Evolutionary conservation across 1,140 invertebrate genomes (phyloP).

Genomic region (Drosophila melanica): DNA sequence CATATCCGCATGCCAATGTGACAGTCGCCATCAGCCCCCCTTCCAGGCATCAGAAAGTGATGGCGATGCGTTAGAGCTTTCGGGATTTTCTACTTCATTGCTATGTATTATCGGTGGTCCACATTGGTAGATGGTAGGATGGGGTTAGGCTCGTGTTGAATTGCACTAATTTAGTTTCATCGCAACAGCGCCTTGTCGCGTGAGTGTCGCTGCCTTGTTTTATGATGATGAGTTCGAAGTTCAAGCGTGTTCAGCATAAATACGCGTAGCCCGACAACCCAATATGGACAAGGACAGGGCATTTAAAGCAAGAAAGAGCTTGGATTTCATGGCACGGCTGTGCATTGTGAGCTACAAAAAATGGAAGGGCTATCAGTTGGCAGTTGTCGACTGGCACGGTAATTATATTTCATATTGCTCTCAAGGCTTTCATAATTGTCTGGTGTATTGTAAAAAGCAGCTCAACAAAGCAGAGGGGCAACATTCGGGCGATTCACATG

Average conservation of each 20-base stretch:
- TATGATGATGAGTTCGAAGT: constrained; percentile 81
- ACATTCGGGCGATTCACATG: constrained; percentile 50
- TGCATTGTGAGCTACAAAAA: constrained; percentile 7
- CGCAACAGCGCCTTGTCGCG: constrained; percentile 19
- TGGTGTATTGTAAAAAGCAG: constrained; percentile 41
- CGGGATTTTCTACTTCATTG: constrained; percentile 79
- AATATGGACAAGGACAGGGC: constrained; percentile 36
- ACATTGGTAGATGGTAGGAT: constrained; percentile 31
- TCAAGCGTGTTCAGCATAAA: constrained; percentile 76
- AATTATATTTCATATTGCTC: constrained; percentile 33
- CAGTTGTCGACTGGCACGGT: constrained; percentile 5
- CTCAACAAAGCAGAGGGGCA: constrained; percentile 30
- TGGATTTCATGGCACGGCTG: constrained; percentile 27
- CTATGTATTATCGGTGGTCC: constrained; percentile 58
- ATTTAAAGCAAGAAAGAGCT: constrained; percentile 53
- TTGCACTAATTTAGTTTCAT: constrained; percentile 71
- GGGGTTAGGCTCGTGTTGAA: constrained; percentile 66
- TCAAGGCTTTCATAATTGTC: constrained; percentile 66
- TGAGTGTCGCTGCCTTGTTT: constrained; percentile 56
- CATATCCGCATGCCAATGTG: constrained; percentile 41
- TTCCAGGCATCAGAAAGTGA: constrained; percentile 27
- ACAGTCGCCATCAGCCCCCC: background rate
- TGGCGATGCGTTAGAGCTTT: constrained; percentile 69
- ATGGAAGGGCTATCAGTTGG: background rate
- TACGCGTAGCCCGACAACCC: constrained; percentile 30